These are phyloP conservation scores for Thermophis baileyi DNA, from an alignment of 2,113 vertebrate genomes.

Conservation along the genomic window DNA sequence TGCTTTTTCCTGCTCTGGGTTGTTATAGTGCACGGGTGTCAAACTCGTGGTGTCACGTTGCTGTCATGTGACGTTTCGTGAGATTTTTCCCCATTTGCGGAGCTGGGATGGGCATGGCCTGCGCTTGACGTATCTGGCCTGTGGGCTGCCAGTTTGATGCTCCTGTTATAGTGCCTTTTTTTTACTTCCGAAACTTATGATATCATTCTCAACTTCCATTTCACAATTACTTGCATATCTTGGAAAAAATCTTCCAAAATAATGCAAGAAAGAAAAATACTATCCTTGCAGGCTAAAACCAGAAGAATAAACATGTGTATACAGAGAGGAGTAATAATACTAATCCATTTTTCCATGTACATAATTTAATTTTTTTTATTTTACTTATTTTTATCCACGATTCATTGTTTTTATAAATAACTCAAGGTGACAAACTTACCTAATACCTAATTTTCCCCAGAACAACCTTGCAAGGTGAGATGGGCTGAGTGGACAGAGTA, in stretches of 20 bases:
- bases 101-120: too few species aligned
- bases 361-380: background rate
- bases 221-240: background rate
- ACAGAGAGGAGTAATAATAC: background rate
- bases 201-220: too few species aligned
- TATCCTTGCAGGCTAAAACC: background rate
- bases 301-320: background rate
- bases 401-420: background rate
- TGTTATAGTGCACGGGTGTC: background rate
- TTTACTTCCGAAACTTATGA: too few species aligned
- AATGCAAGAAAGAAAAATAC: background rate
- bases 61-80: too few species aligned
- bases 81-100: too few species aligned
- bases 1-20: background rate
- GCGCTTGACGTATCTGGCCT: too few species aligned
- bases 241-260: background rate
- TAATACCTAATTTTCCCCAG: background rate
- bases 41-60: too few species aligned
- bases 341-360: background rate
- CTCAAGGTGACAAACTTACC: background rate
- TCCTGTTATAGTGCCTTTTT: too few species aligned
- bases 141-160: too few species aligned
- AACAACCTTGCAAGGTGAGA: background rate
- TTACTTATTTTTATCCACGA: background rate
- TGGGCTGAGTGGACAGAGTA: background rate